Evolutionary conservation across 2,888 invertebrate species (phyloP).

Genomic region (Dorcus parallelipipedus): DNA sequence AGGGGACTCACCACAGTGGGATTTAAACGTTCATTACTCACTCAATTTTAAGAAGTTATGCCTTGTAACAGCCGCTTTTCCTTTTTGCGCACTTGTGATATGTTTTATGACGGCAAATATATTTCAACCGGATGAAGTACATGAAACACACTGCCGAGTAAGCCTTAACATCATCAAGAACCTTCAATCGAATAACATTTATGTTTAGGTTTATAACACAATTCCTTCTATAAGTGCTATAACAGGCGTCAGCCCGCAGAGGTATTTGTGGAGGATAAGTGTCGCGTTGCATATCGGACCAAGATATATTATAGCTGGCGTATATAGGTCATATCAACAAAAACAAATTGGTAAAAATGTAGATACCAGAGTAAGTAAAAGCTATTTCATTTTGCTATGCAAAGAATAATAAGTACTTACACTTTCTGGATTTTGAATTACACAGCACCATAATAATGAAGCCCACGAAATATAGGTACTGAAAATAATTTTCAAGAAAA

Average conservation of each 20-base stretch:
- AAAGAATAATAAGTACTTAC: too few species aligned
- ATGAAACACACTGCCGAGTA: conserved; percentile 93
- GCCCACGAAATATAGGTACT: too few species aligned
- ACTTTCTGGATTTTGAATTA: too few species aligned
- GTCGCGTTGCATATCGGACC: conserved; percentile 91
- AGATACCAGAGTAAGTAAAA: neutral
- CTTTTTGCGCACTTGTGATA: conserved; percentile 77
- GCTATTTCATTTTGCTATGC: too few species aligned
- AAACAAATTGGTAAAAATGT: conserved; percentile 59
- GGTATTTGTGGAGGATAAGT: conserved; percentile 89
- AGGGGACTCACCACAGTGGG: conserved; percentile 10
- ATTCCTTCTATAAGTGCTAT: conserved; percentile 95
- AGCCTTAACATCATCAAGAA: conserved; percentile 44
- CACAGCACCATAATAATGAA: too few species aligned
- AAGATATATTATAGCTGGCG: conserved; percentile 81
- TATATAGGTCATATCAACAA: conserved; percentile 80
- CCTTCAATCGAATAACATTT: conserved; percentile 2
- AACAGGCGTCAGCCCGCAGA: conserved; percentile 88
- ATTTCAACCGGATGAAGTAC: conserved; percentile 90
- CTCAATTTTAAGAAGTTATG: conserved; percentile 78
- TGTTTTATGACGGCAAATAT: conserved; percentile 88
- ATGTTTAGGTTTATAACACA: conserved; percentile 81
- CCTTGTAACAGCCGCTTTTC: conserved; percentile 78
- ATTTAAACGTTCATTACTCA: conserved; percentile 63
- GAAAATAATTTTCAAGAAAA: too few species aligned